phyloP scores from a whole-genome alignment of 2,113 vertebrate species.

The Ameiurus melas region DNA sequence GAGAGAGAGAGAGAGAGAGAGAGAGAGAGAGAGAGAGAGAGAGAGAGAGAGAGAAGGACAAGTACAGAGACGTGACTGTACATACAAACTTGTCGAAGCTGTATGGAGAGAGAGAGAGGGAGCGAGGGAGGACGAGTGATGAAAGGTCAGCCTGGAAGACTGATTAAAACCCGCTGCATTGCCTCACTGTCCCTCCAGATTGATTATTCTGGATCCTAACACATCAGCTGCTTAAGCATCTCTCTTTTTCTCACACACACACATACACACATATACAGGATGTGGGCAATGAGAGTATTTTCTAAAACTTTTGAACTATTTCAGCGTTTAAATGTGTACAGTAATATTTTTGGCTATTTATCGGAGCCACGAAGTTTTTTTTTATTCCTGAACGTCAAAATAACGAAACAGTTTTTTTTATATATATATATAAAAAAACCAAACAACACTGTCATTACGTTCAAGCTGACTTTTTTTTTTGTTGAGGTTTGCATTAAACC shows the following conservation, averaged over 20 bases:
- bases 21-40: slow-evolving; percentile 8
- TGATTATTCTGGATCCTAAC: slow-evolving; percentile 24
- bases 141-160: slow-evolving; percentile 15
- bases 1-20: neutral
- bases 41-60: slow-evolving; percentile 9
- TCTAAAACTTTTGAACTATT: neutral
- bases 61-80: slow-evolving; percentile 37
- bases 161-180: slow-evolving; percentile 15
- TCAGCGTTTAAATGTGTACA: neutral
- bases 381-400: neutral
- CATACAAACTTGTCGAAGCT: slow-evolving; percentile 22
- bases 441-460: neutral
- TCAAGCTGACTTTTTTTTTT: neutral
- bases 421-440: too few species aligned
- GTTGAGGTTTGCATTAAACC: neutral
- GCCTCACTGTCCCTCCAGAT: slow-evolving; percentile 20
- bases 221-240: neutral
- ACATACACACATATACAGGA: neutral
- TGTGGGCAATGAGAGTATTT: neutral
- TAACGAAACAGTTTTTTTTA: neutral
- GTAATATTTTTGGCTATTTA: neutral
- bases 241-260: neutral
- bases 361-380: neutral
- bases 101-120: neutral
- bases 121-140: neutral